Evolutionary conservation across 2,797 vertebrate species (phyloP).

Genomic region (Pelodytes ibericus): DNA sequence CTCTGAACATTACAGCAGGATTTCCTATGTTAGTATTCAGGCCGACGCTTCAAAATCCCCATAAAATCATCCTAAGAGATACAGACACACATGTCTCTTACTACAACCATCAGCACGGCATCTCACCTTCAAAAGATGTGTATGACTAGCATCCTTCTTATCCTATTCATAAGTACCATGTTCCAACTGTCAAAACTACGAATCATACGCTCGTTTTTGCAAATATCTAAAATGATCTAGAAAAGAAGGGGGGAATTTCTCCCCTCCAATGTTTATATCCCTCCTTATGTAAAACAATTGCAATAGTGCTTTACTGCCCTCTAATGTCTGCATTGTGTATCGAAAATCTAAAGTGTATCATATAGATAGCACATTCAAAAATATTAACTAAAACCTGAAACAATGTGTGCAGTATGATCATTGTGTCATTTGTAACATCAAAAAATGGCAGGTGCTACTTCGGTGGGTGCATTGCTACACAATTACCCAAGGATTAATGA

Average conservation of each 20-base stretch:
- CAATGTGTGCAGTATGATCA: too few species aligned
- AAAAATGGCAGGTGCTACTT: too few species aligned
- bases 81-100: background rate
- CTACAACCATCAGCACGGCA: background rate
- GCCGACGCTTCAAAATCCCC: too few species aligned
- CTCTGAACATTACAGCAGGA: too few species aligned
- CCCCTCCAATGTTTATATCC: background rate
- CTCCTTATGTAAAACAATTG: background rate
- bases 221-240: slow-evolving; percentile 7
- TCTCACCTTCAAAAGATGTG: background rate
- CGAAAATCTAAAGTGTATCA: too few species aligned
- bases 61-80: too few species aligned
- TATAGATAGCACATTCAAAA: too few species aligned
- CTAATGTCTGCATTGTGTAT: slow-evolving; percentile 1
- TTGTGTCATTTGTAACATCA: too few species aligned
- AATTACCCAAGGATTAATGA: too few species aligned
- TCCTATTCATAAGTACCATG: background rate
- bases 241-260: background rate
- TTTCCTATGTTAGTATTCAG: too few species aligned
- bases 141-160: background rate
- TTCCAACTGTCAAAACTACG: slow-evolving; percentile 5
- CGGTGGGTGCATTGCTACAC: too few species aligned
- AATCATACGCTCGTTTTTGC: background rate
- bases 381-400: too few species aligned
- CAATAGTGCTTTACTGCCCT: slow-evolving; percentile 31